phyloP scores from a whole-genome alignment of 2,888 invertebrate genomes.

The Cremastobaeus sp. region DNA sequence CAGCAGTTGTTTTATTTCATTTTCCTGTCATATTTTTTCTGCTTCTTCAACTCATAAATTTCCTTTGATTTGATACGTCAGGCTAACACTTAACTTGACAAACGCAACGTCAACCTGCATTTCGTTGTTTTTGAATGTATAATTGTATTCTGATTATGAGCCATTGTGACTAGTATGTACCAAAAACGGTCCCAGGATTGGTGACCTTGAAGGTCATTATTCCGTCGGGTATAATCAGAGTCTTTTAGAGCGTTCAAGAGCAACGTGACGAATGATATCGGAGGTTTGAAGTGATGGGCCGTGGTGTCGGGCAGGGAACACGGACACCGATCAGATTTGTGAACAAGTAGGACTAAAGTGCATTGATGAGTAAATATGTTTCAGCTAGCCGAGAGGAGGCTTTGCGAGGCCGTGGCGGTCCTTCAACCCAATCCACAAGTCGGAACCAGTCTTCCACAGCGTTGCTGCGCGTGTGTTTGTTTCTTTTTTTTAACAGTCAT shows the following conservation, averaged over 20 bases:
- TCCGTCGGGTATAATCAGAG: conserved; percentile 37
- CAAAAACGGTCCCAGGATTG: too few species aligned
- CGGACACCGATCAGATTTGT: conserved; percentile 23
- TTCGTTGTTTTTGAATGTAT: conserved; percentile 46
- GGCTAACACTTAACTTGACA: conserved; percentile 35
- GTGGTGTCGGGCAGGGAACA: conserved; percentile 28
- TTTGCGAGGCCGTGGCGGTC: conserved; percentile 76
- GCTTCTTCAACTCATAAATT: conserved; percentile 8
- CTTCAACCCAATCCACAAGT: conserved; percentile 64
- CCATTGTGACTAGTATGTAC: conserved; percentile 15
- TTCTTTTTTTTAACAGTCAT: not conserved
- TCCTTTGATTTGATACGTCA: conserved; percentile 23
- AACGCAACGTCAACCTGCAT: conserved; percentile 10
- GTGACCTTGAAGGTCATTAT: conserved; percentile 7
- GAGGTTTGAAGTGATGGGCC: conserved; percentile 5
- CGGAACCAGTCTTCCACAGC: conserved; percentile 67
- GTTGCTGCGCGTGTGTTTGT: too few species aligned
- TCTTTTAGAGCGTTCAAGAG: conserved; percentile 32
- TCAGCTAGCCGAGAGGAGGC: conserved; percentile 75
- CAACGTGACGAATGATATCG: conserved; percentile 5
- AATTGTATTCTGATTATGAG: conserved; percentile 37
- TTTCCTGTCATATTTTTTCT: conserved; percentile 1
- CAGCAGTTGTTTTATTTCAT: conserved; percentile 8
- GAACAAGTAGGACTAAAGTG: conserved; percentile 49
- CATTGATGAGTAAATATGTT: conserved; percentile 72